Conservation (phyloP, 2,797 vertebrate species). For the Amphiprion clarkii region DNA sequence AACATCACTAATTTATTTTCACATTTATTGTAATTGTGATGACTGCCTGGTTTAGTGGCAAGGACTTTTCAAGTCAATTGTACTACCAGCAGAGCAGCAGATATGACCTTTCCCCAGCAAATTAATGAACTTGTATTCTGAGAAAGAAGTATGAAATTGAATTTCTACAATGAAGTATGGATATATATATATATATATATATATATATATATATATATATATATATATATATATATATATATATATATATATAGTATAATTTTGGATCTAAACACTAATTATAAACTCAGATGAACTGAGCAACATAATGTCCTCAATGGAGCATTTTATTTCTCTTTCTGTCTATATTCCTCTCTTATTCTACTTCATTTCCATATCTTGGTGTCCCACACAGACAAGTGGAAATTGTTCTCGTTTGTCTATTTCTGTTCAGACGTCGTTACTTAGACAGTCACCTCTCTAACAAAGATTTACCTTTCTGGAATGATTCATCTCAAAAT, state of each 20-base stretch:
- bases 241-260: too few species aligned
- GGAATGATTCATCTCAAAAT: constrained; percentile 40
- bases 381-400: not conserved
- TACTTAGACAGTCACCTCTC: constrained; percentile 44
- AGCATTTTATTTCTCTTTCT: constrained; percentile 16
- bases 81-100: too few species aligned
- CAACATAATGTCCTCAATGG: constrained; percentile 10
- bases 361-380: constrained; percentile 38
- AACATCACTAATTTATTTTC: too few species aligned
- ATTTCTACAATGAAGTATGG: not conserved
- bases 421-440: constrained; percentile 51
- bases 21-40: too few species aligned
- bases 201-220: too few species aligned
- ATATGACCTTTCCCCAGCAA: not conserved
- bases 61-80: too few species aligned
- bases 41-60: too few species aligned
- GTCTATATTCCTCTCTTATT: constrained; percentile 9
- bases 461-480: constrained; percentile 19
- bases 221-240: too few species aligned
- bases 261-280: constrained; percentile 9
- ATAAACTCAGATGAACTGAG: constrained; percentile 3
- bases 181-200: too few species aligned
- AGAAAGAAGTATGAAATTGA: not conserved
- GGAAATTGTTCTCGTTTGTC: constrained; percentile 29
- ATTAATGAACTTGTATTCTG: not conserved